Conservation (phyloP, 92 coral and sea anemone genomes). For the Umimayanthus chanpuru region DNA sequence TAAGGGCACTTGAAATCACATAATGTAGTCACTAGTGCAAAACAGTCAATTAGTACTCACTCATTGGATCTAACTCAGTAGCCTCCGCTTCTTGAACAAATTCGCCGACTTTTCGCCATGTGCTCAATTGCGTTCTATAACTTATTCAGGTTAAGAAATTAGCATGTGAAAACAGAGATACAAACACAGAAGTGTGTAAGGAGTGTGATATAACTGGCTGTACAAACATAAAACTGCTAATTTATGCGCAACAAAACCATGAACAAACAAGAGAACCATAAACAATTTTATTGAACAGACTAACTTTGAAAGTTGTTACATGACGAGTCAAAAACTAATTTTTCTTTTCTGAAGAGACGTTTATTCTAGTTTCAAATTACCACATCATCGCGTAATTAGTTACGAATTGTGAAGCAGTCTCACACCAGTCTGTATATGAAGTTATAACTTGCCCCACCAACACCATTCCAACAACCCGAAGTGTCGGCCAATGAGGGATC, state of each 20-base stretch:
- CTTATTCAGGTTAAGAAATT: neutral
- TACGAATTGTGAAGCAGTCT: too few relatives aligned
- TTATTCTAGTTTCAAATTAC: too few relatives aligned
- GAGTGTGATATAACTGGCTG: neutral
- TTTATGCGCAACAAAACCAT: neutral
- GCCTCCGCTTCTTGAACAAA: neutral
- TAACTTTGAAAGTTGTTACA: neutral
- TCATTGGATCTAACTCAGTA: neutral
- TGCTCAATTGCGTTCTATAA: neutral
- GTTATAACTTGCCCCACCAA: constrained; percentile 60
- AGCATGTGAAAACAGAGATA: neutral
- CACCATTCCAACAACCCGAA: constrained; percentile 66
- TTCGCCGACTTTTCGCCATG: neutral
- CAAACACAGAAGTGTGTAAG: neutral
- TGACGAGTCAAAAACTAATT: neutral
- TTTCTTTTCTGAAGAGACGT: neutral
- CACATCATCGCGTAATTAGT: too few relatives aligned
- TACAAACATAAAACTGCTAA: neutral
- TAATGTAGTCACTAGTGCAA: neutral
- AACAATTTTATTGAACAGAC: neutral
- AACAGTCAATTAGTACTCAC: neutral
- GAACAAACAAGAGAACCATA: neutral
- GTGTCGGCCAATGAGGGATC: constrained; percentile 54
- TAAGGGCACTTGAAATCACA: neutral
- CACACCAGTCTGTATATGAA: constrained; percentile 4